These are phyloP conservation scores for Danio choprae DNA, from an alignment of 2,797 vertebrate species.

Conservation along the genomic window DNA sequence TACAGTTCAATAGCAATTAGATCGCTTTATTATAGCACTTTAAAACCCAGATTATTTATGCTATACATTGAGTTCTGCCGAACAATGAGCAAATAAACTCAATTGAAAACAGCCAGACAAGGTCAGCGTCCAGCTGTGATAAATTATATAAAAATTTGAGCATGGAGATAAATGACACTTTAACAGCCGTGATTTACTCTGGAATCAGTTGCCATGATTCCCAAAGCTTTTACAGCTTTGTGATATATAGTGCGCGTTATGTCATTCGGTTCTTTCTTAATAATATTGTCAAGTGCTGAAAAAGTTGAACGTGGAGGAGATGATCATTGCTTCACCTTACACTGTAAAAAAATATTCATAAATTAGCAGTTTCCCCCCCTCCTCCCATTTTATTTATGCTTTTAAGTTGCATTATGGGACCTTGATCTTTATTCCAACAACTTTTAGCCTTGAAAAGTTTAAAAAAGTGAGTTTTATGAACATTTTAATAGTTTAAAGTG, in stretches of 20 bases:
- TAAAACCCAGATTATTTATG: constrained; percentile 45
- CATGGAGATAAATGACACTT: constrained; percentile 57
- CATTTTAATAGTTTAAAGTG: too few species aligned
- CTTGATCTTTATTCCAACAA: too few species aligned
- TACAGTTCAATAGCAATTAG: constrained; percentile 36
- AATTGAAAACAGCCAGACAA: constrained; percentile 40
- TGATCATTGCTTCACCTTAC: too few species aligned
- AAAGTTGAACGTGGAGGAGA: not conserved
- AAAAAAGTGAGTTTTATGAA: too few species aligned
- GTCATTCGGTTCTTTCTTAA: not conserved
- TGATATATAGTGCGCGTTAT: constrained; percentile 41
- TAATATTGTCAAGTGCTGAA: not conserved
- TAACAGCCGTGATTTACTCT: constrained; percentile 51
- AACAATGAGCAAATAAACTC: constrained; percentile 47
- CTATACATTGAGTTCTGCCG: constrained; percentile 19
- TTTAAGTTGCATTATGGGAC: too few species aligned
- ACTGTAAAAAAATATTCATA: too few species aligned
- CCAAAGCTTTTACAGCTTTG: constrained; percentile 38
- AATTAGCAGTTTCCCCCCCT: too few species aligned
- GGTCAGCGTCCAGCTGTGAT: constrained; percentile 54
- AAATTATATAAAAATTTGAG: constrained; percentile 57
- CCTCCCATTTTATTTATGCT: too few species aligned
- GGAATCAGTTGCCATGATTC: constrained; percentile 37
- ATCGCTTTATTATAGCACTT: constrained; percentile 34
- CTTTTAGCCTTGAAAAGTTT: too few species aligned